Conservation (phyloP, 2,797 vertebrate genomes). For the Chaunax sp. region DNA sequence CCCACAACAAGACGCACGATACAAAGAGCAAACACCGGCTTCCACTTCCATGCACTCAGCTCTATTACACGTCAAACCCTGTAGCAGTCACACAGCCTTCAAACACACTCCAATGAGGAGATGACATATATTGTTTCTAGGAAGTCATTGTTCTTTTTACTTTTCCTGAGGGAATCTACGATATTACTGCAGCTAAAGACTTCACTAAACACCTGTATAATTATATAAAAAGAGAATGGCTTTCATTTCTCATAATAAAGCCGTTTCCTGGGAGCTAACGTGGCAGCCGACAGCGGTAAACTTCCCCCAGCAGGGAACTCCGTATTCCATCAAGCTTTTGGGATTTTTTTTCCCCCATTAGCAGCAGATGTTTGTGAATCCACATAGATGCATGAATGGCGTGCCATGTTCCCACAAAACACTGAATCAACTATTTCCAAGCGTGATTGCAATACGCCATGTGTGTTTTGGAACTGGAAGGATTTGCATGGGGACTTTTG, state of each 20-base stretch:
- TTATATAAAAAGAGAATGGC: conserved; percentile 25
- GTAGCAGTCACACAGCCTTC: conserved; percentile 36
- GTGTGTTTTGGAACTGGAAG: conserved; percentile 69
- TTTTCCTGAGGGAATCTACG: conserved; percentile 38
- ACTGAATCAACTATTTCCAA: conserved; percentile 62
- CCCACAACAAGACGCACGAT: conserved; percentile 60
- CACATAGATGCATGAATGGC: conserved; percentile 55
- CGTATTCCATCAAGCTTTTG: conserved; percentile 39
- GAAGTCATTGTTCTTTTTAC: conserved; percentile 41
- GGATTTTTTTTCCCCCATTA: conserved; percentile 46
- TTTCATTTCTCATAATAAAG: conserved; percentile 31
- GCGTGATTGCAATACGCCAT: conserved; percentile 42
- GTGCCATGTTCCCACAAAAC: conserved; percentile 34
- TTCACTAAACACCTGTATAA: conserved; percentile 35
- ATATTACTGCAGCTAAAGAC: conserved; percentile 2
- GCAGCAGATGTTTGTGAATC: conserved; percentile 76
- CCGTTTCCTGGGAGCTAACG: conserved; percentile 25
- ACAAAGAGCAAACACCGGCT: conserved; percentile 57
- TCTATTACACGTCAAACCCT: conserved; percentile 57
- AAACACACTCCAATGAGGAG: conserved; percentile 44
- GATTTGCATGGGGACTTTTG: conserved; percentile 71
- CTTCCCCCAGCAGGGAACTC: conserved; percentile 47
- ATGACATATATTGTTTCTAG: conserved; percentile 49
- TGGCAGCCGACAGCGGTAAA: conserved; percentile 42
- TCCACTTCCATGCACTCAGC: conserved; percentile 37